Conservation (phyloP, 2,888 invertebrate species). For the Drosophila atripex region DNA sequence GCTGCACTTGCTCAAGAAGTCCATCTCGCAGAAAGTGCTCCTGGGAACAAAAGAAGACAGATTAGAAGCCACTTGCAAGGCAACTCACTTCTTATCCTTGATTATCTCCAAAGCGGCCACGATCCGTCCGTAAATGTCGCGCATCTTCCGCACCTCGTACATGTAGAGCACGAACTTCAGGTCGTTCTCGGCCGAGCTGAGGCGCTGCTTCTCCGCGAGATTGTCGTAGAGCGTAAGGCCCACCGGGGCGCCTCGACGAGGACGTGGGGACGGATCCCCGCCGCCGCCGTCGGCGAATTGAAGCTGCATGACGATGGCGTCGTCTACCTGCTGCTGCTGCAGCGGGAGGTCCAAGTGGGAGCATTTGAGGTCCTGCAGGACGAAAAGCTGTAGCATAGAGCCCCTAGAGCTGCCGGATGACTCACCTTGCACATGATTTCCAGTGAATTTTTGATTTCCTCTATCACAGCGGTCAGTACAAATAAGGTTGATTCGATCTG, state of each 20-base stretch:
- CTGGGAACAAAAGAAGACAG: constrained; percentile 75
- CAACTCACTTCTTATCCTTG: constrained; percentile 78
- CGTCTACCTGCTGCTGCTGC: constrained; percentile 65
- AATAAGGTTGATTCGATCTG: constrained; percentile 87
- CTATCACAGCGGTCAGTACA: constrained; percentile 86
- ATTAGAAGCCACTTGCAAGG: neutral
- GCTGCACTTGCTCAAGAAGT: constrained; percentile 86
- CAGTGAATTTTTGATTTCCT: constrained; percentile 86
- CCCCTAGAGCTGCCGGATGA: neutral
- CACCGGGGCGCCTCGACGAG: constrained; percentile 69
- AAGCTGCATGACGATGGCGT: constrained; percentile 69
- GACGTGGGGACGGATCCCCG: constrained; percentile 60
- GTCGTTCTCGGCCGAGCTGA: constrained; percentile 78
- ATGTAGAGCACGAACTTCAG: constrained; percentile 82
- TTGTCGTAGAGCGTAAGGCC: constrained; percentile 71
- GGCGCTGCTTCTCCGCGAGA: constrained; percentile 68
- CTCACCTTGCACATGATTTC: constrained; percentile 86
- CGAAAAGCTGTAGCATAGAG: neutral
- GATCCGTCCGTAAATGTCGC: constrained; percentile 82
- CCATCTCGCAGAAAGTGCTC: constrained; percentile 87
- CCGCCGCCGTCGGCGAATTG: constrained; percentile 51
- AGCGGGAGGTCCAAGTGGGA: constrained; percentile 77
- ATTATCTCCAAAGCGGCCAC: constrained; percentile 79
- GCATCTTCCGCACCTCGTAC: constrained; percentile 82
- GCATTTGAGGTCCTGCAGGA: constrained; percentile 76